phyloP scores from a whole-genome alignment of 2,888 invertebrate species.

The Yponomeuta malinellus region DNA sequence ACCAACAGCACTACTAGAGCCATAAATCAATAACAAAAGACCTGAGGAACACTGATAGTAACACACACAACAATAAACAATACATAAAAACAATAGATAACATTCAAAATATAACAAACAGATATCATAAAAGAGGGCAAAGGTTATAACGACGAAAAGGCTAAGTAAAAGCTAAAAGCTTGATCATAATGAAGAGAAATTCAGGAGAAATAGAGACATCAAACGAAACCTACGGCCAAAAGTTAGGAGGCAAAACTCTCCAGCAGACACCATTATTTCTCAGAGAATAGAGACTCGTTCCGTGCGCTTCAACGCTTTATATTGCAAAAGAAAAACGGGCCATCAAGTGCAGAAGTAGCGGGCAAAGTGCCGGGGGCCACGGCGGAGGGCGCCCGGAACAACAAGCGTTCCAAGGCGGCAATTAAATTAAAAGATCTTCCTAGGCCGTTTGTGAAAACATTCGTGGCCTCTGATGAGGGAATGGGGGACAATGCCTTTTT shows the following conservation, averaged over 20 bases:
- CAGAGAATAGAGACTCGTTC: background rate
- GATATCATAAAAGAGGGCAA: no score
- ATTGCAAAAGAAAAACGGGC: conserved; percentile 19
- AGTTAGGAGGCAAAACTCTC: background rate
- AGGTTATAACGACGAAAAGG: no score
- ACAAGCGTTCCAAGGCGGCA: conserved; percentile 20
- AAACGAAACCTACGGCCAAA: background rate
- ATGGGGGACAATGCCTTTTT: no score
- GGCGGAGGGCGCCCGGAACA: conserved; percentile 16
- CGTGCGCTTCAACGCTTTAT: conserved; percentile 9
- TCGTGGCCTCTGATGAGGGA: conserved; percentile 1
- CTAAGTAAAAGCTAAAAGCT: no score
- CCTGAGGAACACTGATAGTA: background rate
- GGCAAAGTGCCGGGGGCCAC: conserved; percentile 12
- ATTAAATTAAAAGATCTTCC: conserved; percentile 22
- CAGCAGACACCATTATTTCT: background rate
- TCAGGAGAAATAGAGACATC: background rate
- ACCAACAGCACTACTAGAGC: background rate
- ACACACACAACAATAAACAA: background rate
- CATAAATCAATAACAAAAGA: conserved; percentile 13
- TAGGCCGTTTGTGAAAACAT: conserved; percentile 21
- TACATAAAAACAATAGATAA: background rate
- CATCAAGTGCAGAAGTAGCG: conserved; percentile 24
- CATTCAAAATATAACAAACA: background rate
- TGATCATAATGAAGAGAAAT: no score